Percentiles rank a stretch among this genome's conserved stretches.
phyloP scores from a whole-genome alignment of 2,113 vertebrate species.

The Oceanites oceanicus region DNA sequence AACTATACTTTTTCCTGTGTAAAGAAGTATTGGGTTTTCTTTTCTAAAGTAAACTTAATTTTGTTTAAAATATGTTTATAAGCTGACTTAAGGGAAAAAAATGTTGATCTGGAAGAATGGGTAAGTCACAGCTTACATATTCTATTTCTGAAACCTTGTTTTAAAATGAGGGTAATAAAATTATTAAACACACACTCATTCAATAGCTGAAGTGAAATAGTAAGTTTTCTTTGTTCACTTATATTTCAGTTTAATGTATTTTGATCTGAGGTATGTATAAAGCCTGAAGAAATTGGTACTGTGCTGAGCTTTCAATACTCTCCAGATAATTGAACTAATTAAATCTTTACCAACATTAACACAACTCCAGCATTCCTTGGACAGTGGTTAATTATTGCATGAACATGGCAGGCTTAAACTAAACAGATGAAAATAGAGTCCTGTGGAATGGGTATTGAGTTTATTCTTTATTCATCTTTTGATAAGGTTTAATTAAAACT shows the following conservation, averaged over 20 bases:
- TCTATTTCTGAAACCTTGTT: slow-evolving; percentile 35
- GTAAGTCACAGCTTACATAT: neutral
- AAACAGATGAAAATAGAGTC: slow-evolving; percentile 86
- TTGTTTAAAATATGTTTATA: slow-evolving; percentile 51
- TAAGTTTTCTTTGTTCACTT: slow-evolving; percentile 66
- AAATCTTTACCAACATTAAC: slow-evolving; percentile 86
- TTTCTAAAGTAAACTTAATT: slow-evolving; percentile 50
- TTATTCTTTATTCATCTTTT: slow-evolving; percentile 93
- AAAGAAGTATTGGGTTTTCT: slow-evolving; percentile 11
- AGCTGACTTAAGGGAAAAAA: neutral
- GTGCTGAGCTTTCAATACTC: slow-evolving; percentile 74
- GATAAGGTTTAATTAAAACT: slow-evolving; percentile 98
- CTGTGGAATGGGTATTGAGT: slow-evolving; percentile 81
- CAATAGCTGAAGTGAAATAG: slow-evolving; percentile 41
- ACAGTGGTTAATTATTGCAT: slow-evolving; percentile 82
- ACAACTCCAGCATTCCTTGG: slow-evolving; percentile 78
- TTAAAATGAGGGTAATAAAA: slow-evolving; percentile 60
- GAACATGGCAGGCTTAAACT: slow-evolving; percentile 81
- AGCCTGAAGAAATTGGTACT: slow-evolving; percentile 76
- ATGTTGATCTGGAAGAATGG: neutral
- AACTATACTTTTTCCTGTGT: neutral
- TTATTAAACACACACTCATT: slow-evolving; percentile 60
- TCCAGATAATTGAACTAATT: slow-evolving; percentile 86
- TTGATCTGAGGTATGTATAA: slow-evolving; percentile 75
- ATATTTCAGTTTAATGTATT: slow-evolving; percentile 71